These are phyloP conservation scores for Meloidogyne hapla DNA, from an alignment of 1,140 invertebrate genomes.

Conservation along the genomic window DNA sequence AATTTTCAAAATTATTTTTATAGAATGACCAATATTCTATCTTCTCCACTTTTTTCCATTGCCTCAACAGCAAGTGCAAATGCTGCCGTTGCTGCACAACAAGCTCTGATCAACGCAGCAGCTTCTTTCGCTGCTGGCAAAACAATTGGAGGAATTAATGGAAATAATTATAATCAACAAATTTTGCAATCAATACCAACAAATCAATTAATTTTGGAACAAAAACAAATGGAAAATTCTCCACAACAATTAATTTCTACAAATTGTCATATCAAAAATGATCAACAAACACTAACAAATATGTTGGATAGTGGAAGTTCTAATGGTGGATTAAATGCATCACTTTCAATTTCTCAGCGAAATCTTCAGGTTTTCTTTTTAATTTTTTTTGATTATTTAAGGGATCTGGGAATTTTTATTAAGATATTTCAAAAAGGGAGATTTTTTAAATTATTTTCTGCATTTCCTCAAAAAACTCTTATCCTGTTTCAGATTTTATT, in stretches of 20 bases:
- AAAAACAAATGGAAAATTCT: background rate
- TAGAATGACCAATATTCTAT: background rate
- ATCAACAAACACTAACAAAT: background rate
- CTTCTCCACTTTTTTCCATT: background rate
- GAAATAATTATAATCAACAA: background rate
- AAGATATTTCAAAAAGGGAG: no score
- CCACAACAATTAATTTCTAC: background rate
- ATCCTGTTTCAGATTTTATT: no score
- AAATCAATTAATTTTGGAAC: background rate
- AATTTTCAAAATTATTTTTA: no score
- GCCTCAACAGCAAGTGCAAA: background rate
- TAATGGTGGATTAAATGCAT: background rate
- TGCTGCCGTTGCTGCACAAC: conserved; percentile 1
- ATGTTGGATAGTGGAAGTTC: background rate
- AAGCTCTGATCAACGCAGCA: background rate
- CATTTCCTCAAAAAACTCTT: no score
- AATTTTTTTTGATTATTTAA: no score
- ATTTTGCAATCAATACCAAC: background rate
- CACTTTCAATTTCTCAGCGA: conserved; percentile 15
- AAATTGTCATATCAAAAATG: background rate
- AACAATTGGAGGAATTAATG: background rate
- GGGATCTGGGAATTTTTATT: no score
- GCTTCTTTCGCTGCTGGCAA: background rate
- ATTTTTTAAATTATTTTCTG: no score
- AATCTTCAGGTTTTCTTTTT: conserved; percentile 19